Conservation (phyloP, 2,888 invertebrate species). For the Eustalomyia histrio region DNA sequence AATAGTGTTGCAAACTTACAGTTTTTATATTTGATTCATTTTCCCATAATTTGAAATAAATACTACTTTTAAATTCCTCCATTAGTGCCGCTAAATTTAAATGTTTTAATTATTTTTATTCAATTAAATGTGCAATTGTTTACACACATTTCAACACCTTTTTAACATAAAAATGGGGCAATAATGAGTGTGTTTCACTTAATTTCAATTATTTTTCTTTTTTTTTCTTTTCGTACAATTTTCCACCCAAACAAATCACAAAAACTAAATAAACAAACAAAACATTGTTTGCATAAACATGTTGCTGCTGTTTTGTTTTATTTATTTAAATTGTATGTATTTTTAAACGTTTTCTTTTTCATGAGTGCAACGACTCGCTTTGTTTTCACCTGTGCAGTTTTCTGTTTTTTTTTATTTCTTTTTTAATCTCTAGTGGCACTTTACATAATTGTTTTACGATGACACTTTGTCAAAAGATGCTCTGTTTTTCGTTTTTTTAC, state of each 20-base stretch:
- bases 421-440: slow-evolving; percentile 57
- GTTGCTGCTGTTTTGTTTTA: slow-evolving; percentile 34
- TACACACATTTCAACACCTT: slow-evolving; percentile 45
- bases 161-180: slow-evolving; percentile 43
- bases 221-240: slow-evolving; percentile 41
- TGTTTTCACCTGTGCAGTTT: neutral
- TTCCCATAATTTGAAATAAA: too few relatives aligned
- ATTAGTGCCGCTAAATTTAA: too few relatives aligned
- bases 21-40: too few relatives aligned
- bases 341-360: slow-evolving; percentile 29
- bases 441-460: slow-evolving; percentile 63
- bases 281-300: slow-evolving; percentile 56
- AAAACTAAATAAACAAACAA: slow-evolving; percentile 18
- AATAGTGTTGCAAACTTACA: too few relatives aligned
- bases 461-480: slow-evolving; percentile 55
- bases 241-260: slow-evolving; percentile 45
- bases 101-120: neutral
- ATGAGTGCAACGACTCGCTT: slow-evolving; percentile 25
- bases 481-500: slow-evolving; percentile 5
- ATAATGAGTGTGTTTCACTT: slow-evolving; percentile 21
- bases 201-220: neutral
- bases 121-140: neutral
- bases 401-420: neutral
- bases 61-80: too few relatives aligned
- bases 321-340: slow-evolving; percentile 36